Evolutionary conservation across 2,113 vertebrate genomes (phyloP), one percentile per base, ranked within the genome.

Genomic region (Muntiacus reevesi): DNA sequence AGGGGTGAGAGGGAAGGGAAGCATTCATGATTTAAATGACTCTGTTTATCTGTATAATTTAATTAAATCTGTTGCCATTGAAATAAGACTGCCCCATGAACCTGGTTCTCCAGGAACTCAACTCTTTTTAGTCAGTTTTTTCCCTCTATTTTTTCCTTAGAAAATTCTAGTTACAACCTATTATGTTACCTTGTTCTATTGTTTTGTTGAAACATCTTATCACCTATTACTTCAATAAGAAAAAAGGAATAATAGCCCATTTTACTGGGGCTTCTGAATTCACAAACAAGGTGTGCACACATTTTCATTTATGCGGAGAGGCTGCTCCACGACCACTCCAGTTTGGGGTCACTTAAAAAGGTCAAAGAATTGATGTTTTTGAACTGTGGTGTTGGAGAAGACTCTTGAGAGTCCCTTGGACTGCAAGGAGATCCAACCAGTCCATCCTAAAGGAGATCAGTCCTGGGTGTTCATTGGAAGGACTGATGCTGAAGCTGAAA

Each of bases 141-240:
- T 81, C 0, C 2, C 9, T 82, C 54, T 59, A 47, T 50, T 60
- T 87, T 86, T 81, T 40, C 79, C 83, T 96, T 50, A 92, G 85
- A 86, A 95, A 94, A 92, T 89, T 92, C 79, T 67, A 94, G 88
- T 50, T 91, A 57, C 28, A 88, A 57, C 45, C 45, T 89, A 82
- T 17, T 33, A 85, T 28, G 45, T 85, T 59, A 83, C 17, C 40
- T 89, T 94, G 47, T 52, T 97, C 15, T 93, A 54, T 33, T 82
- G 45, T 89, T 62, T 91, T 36, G 17, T 47, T 97, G 76, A 88
- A 91, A 50, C 88, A 85, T 74, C 43, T 91, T 50, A 76, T 78
- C 23, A 40, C 36, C 60, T 91, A 36, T 36, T 67, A 54, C 16
- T 82, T 62, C 11, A 78, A 64, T 13, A 92, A 87, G 87, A 94